These are phyloP conservation scores for Mesitornis unicolor DNA, from an alignment of 2,113 vertebrate species.

Conservation along the genomic window DNA sequence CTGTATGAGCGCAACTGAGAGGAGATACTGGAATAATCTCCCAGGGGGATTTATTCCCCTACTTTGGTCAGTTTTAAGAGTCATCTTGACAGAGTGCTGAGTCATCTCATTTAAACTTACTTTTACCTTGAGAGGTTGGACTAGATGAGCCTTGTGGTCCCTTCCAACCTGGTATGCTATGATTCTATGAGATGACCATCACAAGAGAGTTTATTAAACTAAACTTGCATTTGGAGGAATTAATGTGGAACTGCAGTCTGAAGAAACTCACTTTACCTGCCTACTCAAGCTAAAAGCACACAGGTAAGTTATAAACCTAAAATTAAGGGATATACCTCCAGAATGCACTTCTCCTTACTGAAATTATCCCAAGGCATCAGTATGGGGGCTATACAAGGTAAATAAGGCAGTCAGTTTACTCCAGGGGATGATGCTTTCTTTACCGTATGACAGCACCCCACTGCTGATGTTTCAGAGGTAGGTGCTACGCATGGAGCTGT, in stretches of 20 bases:
- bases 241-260: not conserved
- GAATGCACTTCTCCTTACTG: not conserved
- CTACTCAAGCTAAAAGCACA: not conserved
- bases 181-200: too few relatives aligned
- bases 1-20: not conserved
- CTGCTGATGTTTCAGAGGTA: not conserved
- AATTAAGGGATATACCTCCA: not conserved
- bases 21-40: too few relatives aligned
- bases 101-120: too few relatives aligned
- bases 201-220: not conserved
- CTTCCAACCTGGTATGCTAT: too few relatives aligned
- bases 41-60: too few relatives aligned
- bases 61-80: too few relatives aligned
- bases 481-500: not conserved
- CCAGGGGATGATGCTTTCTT: not conserved
- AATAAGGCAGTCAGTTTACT: not conserved
- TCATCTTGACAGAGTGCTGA: too few relatives aligned
- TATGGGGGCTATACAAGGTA: not conserved
- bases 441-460: not conserved
- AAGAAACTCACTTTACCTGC: not conserved
- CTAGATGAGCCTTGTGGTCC: too few relatives aligned
- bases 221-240: not conserved
- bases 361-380: not conserved
- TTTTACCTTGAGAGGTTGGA: too few relatives aligned
- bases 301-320: fast-evolving